These are phyloP conservation scores for Tryphoninae sp. DNA, from an alignment of 2,888 invertebrate species.

Conservation along the genomic window DNA sequence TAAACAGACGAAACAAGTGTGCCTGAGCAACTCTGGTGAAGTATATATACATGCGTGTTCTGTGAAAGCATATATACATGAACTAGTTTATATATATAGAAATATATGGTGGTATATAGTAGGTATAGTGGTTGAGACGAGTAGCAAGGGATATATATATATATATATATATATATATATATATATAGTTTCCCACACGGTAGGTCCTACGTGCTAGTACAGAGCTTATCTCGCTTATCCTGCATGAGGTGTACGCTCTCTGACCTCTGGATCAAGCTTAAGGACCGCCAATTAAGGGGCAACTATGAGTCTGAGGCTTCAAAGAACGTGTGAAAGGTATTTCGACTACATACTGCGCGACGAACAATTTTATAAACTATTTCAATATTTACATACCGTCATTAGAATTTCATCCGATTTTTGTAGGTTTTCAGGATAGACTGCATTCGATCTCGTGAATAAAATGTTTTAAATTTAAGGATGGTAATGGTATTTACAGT, in stretches of 20 bases:
- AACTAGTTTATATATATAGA: not conserved
- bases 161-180: not conserved
- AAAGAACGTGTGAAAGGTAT: constrained; percentile 7
- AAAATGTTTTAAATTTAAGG: too few relatives aligned
- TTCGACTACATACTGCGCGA: too few relatives aligned
- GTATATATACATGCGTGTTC: too few relatives aligned
- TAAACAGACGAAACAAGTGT: constrained; percentile 53
- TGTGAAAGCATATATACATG: constrained; percentile 13
- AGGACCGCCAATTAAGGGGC: constrained; percentile 54
- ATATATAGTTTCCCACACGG: constrained; percentile 21
- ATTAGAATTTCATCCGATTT: too few relatives aligned
- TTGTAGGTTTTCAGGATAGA: too few relatives aligned
- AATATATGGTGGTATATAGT: too few relatives aligned
- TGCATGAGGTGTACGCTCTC: constrained; percentile 49
- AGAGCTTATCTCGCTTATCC: constrained; percentile 62
- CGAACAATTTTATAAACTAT: too few relatives aligned
- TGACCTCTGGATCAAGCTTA: constrained; percentile 56
- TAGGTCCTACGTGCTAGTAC: constrained; percentile 35
- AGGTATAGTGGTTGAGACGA: not conserved
- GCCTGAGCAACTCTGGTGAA: constrained; percentile 10
- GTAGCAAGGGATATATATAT: not conserved
- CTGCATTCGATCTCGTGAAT: too few relatives aligned
- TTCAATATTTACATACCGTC: too few relatives aligned
- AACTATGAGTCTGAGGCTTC: constrained; percentile 48
- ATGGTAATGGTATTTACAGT: too few relatives aligned